Evolutionary conservation across 2,888 invertebrate species (phyloP), one percentile per base, ranked within the genome.

Genomic region (Andricus quercusramuli): DNA sequence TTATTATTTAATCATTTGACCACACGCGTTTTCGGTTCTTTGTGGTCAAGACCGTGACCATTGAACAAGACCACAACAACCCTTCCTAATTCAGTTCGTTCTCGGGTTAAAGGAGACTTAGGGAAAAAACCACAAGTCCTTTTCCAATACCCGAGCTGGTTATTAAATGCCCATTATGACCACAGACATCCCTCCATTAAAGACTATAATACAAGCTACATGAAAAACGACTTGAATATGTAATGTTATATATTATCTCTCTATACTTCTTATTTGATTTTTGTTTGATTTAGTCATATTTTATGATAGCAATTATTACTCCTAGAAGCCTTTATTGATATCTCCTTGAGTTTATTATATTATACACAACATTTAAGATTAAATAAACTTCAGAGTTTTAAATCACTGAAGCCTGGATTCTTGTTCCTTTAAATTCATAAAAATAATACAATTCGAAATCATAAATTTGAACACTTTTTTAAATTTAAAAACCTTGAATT

Each of bases 121-220:
- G 74, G 44, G 80, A 86, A 87, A 86, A 85, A 87, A 86, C 87
- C 86, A 80, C 88, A 86, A 84, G 83, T 84, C 80, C 68, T 83
- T 85, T 84, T 83, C 76, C 78, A 80, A 88, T 85, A 84, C 20
- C 6, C 20, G 13, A 13, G 20, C 11, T 32, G 9, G 25, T 17
- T 22, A 25, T 41, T 37, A 68, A 47, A 17, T 32, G 41, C 44
- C 20, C 37, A 11, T 37, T 79, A 70, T 70, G 22, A 32, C 62
- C 62, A 51, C 56, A 32, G 32, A 41, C n/a, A 41, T 17, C 15
- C 17, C n/a, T 56, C n/a, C 56, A 56, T 9, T 56, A n/a, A 6
- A n/a, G 8, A n/a, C 56, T n/a, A 17, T 47, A 17, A 17, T 47
- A 17, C 5, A 17, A 17, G 17, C 47, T 17, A 17, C 17, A 47